phyloP scores from a whole-genome alignment of 2,888 invertebrate genomes.

The Lasiommata megera region DNA sequence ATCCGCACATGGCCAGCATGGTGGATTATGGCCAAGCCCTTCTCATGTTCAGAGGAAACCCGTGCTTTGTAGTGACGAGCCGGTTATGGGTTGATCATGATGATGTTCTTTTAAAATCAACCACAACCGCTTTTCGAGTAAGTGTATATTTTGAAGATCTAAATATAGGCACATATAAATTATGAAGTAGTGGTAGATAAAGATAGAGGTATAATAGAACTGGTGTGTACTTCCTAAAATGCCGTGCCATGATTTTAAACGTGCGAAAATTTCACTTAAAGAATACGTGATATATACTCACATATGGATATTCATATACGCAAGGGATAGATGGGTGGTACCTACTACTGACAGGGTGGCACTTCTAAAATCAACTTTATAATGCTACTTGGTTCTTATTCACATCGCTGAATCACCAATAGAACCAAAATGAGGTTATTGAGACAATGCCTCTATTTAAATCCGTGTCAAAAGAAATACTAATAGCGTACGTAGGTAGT shows the following conservation, averaged over 20 bases:
- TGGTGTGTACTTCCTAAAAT: too few relatives aligned
- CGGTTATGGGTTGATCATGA: too few relatives aligned
- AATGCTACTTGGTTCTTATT: conserved; percentile 3
- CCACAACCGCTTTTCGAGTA: too few relatives aligned
- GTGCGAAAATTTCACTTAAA: not conserved
- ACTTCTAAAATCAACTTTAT: not conserved
- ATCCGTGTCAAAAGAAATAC: conserved; percentile 22
- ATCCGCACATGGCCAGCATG: too few relatives aligned
- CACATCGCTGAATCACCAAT: conserved; percentile 20
- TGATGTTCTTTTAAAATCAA: too few relatives aligned
- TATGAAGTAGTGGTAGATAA: too few relatives aligned
- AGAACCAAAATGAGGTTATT: conserved; percentile 23
- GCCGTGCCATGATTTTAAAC: not conserved
- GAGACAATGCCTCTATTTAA: conserved; percentile 21
- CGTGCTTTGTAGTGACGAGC: too few relatives aligned
- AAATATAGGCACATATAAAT: too few relatives aligned
- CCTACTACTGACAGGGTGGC: not conserved
- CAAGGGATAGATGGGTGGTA: not conserved
- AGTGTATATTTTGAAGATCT: too few relatives aligned
- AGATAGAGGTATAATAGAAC: too few relatives aligned
- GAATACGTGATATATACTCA: not conserved
- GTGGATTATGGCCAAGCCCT: too few relatives aligned
- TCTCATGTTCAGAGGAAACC: too few relatives aligned
- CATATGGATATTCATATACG: not conserved
- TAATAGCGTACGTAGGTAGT: conserved; percentile 10